Evolutionary conservation across 2,888 invertebrate species (phyloP).

Genomic region (Liopterus haemorrhoidalis): DNA sequence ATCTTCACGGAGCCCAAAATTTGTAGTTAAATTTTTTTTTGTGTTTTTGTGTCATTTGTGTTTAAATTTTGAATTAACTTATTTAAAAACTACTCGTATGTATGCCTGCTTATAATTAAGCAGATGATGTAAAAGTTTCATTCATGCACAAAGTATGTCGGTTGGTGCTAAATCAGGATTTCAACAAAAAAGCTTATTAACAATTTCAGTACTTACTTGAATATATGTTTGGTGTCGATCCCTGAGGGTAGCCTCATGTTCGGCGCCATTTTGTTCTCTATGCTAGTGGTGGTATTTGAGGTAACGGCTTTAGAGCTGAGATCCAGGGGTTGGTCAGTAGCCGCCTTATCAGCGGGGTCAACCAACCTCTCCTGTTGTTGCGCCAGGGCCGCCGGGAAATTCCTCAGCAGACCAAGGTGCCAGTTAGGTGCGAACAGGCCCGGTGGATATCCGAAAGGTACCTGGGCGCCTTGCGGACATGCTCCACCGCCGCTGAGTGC

Average conservation of each 20-base stretch:
- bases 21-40: too few species aligned
- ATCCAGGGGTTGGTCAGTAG: constrained; percentile 72
- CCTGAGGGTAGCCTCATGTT: constrained; percentile 43
- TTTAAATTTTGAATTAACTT: too few species aligned
- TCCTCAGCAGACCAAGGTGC: constrained; percentile 50
- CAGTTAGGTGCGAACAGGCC: constrained; percentile 40
- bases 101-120: too few species aligned
- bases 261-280: constrained; percentile 38
- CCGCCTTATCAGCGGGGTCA: constrained; percentile 46
- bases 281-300: constrained; percentile 28
- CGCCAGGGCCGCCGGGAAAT: constrained; percentile 40
- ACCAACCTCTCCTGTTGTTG: constrained; percentile 43
- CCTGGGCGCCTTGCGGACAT: constrained; percentile 35
- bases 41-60: too few species aligned
- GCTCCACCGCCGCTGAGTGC: constrained; percentile 53
- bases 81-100: too few species aligned
- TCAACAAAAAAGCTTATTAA: constrained; percentile 50
- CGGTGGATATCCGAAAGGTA: constrained; percentile 42
- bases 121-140: constrained; percentile 22
- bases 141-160: constrained; percentile 51
- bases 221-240: constrained; percentile 57
- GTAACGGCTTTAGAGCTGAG: constrained; percentile 69
- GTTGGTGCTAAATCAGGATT: constrained; percentile 49
- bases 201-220: constrained; percentile 61
- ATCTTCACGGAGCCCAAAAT: too few species aligned